phyloP scores from a whole-genome alignment of 2,888 invertebrate species.

The Abrostola tripartita region DNA sequence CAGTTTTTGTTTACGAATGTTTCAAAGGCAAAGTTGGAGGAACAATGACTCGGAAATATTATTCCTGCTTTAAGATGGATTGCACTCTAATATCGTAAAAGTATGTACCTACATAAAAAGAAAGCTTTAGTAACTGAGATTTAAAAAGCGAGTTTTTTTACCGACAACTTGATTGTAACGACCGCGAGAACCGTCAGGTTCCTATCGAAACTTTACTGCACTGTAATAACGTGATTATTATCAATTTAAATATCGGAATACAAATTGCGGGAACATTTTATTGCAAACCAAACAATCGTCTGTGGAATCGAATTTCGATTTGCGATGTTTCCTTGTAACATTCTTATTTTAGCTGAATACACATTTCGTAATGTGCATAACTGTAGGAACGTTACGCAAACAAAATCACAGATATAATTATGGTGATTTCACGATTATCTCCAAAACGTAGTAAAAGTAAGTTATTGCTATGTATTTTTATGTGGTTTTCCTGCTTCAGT shows the following conservation, averaged over 20 bases:
- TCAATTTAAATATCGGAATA: slow-evolving; percentile 24
- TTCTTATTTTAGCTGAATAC: slow-evolving; percentile 46
- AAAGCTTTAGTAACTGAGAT: slow-evolving; percentile 6
- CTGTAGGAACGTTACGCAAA: slow-evolving; percentile 41
- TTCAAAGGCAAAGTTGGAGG: slow-evolving; percentile 42
- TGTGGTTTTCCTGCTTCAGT: slow-evolving; percentile 37
- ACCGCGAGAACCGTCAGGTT: not conserved
- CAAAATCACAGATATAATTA: slow-evolving; percentile 40
- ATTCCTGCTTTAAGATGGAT: slow-evolving; percentile 12
- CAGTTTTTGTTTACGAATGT: slow-evolving; percentile 51
- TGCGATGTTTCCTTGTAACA: slow-evolving; percentile 48
- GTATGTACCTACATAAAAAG: not conserved
- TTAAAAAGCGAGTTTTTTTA: slow-evolving; percentile 2
- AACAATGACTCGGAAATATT: slow-evolving; percentile 41
- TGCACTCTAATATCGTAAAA: slow-evolving; percentile 11
- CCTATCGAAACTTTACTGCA: slow-evolving; percentile 11
- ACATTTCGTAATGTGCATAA: slow-evolving; percentile 36
- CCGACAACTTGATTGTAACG: slow-evolving; percentile 27
- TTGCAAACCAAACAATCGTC: slow-evolving; percentile 47
- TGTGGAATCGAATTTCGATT: slow-evolving; percentile 50
- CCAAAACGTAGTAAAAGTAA: slow-evolving; percentile 34
- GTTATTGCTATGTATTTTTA: slow-evolving; percentile 26
- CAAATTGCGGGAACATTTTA: slow-evolving; percentile 45
- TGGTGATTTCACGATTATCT: slow-evolving; percentile 46
- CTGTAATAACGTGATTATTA: slow-evolving; percentile 18